Evolutionary conservation across 1,140 invertebrate species (phyloP).

Genomic region (Homalodisca vitripennis): DNA sequence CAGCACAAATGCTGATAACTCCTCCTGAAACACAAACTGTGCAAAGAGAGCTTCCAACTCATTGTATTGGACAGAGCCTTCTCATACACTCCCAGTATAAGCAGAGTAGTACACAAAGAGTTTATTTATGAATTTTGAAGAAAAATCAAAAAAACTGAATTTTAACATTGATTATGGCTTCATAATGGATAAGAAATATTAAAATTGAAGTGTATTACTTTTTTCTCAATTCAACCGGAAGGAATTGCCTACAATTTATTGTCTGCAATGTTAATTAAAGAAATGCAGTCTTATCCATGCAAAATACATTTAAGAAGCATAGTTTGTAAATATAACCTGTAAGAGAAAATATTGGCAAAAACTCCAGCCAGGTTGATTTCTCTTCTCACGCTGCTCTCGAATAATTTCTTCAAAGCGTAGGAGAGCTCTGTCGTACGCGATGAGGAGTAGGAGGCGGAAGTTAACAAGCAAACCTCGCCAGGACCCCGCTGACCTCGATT

Average conservation of each 20-base stretch:
- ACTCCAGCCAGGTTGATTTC: conserved; percentile 90
- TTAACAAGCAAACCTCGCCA: conserved; percentile 82
- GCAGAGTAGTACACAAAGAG: no score
- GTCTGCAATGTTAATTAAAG: no score
- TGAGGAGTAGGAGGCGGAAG: conserved; percentile 78
- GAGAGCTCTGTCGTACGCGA: conserved; percentile 83
- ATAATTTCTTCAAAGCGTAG: conserved; percentile 89
- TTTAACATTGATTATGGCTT: no score
- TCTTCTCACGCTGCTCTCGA: conserved; percentile 81
- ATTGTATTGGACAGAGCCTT: conserved; percentile 96
- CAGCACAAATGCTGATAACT: no score
- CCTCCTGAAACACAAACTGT: conserved; percentile 82
- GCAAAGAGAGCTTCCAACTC: conserved; percentile 96
- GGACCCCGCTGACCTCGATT: conserved; percentile 84
- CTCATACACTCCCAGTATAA: conserved; percentile 91
- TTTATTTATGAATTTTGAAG: no score
- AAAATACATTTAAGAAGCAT: no score
- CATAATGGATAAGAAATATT: no score
- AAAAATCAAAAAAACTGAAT: no score
- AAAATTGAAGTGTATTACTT: no score
- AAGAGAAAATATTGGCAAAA: conserved; percentile 94
- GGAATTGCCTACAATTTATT: no score
- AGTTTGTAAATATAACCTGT: conserved; percentile 62
- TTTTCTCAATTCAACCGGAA: no score
- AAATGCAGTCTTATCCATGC: no score